Base-by-base conservation (phyloP, 2,888 invertebrate genomes). In the Tetramorium bicarinatum region DNA sequence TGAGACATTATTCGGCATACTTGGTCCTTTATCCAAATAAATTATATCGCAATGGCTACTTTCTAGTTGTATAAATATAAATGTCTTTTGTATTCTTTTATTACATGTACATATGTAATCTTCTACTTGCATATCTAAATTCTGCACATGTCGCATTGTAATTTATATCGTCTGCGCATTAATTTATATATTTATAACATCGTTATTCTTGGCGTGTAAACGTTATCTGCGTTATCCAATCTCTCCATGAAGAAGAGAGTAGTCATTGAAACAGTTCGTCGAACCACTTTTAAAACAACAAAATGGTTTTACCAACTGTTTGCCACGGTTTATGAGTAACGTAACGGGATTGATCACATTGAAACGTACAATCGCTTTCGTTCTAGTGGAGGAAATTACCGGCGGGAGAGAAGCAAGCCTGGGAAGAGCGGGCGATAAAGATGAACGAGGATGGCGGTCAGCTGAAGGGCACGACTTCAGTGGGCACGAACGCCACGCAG, bases 361-460 rank as follows among this genome's bases (percentile, higher is more conserved):
- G 34, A 83, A 82, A 81, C 75, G 29, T 83, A 41, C 67, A 29
- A 64, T 34, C 44, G 25, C 81, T 88, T 61, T 72, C 29, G 67
- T 90, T 89, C 75, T 97, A 99, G 96, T 99, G 99, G 99, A 97
- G 99, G 90, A 98, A 98, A 85, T 96, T 99, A 89, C 97, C 98
- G 0, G 96, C 97, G 0, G 96, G 97, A 81, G 98, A 98, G 89
- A 99, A 99, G 94, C 98, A 98, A 95, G 96, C 96, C 86, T 99
- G 99, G 97, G 99, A 99, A 95, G 99, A 99, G 94, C 96, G 97
- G 79, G 99, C 99, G 0, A 96, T 97, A 47, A 96, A 97, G 92
- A 97, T 98, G 94, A 99, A 99, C 93, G 98, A 98, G 94, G 98
- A 99, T 94, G 97, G 97, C 13, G 96, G 97, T 38, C 97, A 97